A percentile compares a stretch with the other conserved stretches of the same genome.
These are phyloP conservation scores for Allolobophora icterica DNA, from an alignment of 2,888 invertebrate genomes.

Conservation along the genomic window DNA sequence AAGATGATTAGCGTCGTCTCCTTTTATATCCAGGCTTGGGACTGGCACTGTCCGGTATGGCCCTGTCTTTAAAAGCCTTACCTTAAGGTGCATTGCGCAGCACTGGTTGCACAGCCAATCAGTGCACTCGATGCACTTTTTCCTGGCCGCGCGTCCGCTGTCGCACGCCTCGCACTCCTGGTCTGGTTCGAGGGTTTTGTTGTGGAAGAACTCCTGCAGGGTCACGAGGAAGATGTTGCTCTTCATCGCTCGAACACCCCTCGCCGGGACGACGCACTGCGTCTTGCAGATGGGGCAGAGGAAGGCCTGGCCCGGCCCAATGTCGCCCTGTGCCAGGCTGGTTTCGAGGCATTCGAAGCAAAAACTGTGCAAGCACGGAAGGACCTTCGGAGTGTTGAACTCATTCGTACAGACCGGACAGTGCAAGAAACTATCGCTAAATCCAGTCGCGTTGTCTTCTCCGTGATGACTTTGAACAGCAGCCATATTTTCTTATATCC, in stretches of 20 bases:
- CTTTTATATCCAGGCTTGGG: too few relatives aligned
- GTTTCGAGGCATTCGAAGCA: conserved; percentile 53
- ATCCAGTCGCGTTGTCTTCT: not conserved
- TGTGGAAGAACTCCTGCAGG: conserved; percentile 48
- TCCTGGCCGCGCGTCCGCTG: conserved; percentile 41
- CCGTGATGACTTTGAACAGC: not conserved
- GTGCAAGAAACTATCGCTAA: conserved; percentile 42
- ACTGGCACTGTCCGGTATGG: too few relatives aligned
- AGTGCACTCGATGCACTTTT: conserved; percentile 50
- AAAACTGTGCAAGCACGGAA: conserved; percentile 58
- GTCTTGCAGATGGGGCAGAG: conserved; percentile 50
- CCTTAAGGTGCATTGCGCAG: conserved; percentile 48
- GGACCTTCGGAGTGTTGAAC: conserved; percentile 53
- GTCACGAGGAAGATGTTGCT: conserved; percentile 51
- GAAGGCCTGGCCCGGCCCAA: conserved; percentile 49
- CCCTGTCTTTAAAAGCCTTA: too few relatives aligned
- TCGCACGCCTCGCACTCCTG: conserved; percentile 49
- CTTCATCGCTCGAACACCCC: conserved; percentile 48
- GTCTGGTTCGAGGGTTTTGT: conserved; percentile 45
- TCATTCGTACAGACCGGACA: conserved; percentile 53
- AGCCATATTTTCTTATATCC: not conserved
- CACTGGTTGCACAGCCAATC: conserved; percentile 51
- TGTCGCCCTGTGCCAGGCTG: conserved; percentile 47
- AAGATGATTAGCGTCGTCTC: too few relatives aligned
- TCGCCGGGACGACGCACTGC: conserved; percentile 48